phyloP scores from a whole-genome alignment of 2,113 vertebrate genomes.

The Campylomormyrus tamandua region DNA sequence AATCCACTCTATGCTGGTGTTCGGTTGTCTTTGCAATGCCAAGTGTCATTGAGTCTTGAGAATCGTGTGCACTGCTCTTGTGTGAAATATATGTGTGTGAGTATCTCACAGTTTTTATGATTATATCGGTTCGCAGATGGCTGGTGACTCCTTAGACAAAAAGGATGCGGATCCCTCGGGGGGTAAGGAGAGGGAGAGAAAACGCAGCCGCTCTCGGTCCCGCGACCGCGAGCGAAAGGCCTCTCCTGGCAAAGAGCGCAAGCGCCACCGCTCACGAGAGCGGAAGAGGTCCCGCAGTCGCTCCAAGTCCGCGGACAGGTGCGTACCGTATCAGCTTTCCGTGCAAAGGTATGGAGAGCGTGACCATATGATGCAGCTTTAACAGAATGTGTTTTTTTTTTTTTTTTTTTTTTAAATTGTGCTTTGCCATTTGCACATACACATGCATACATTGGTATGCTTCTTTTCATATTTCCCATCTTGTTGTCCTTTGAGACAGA shows the following conservation, averaged over 20 bases:
- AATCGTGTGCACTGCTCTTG: neutral
- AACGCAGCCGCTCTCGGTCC: slow-evolving; percentile 74
- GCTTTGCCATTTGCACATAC: neutral
- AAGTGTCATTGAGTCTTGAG: neutral
- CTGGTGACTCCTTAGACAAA: slow-evolving; percentile 78
- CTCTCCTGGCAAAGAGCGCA: slow-evolving; percentile 77
- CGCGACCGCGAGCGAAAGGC: slow-evolving; percentile 75
- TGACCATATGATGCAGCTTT: neutral
- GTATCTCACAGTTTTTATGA: neutral
- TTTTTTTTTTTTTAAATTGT: neutral
- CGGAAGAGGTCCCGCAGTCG: slow-evolving; percentile 70
- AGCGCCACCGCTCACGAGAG: slow-evolving; percentile 80
- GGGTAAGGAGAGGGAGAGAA: slow-evolving; percentile 75
- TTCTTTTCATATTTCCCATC: neutral
- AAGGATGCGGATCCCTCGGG: slow-evolving; percentile 74
- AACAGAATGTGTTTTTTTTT: neutral
- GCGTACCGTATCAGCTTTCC: neutral
- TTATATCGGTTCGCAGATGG: slow-evolving; percentile 66
- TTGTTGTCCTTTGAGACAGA: neutral
- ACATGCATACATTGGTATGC: neutral
- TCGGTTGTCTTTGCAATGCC: neutral
- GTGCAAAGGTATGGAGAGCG: neutral
- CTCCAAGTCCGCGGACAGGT: slow-evolving; percentile 86
- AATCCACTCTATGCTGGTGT: neutral
- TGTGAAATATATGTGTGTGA: neutral